Evolutionary conservation across 2,113 vertebrate species (phyloP), one percentile per base, ranked within the genome.

Genomic region (Polypterus bichir): DNA sequence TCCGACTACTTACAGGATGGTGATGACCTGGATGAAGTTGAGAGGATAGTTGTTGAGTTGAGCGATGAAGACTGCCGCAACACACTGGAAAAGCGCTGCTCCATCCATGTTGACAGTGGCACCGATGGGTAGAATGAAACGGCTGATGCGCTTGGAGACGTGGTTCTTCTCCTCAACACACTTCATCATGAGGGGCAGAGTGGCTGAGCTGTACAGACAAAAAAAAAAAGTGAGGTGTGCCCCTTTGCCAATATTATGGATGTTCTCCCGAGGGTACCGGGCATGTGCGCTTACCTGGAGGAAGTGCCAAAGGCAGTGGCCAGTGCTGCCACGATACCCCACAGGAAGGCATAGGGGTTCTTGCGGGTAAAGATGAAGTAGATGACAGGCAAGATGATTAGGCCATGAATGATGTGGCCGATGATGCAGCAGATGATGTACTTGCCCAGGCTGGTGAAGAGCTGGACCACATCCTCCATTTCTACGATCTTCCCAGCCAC

Each of bases 101-200:
- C 92, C 92, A 0, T 95, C 92, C 92, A 95, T 95, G 83, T 94
- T 95, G 61, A 95, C 89, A 0, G 92, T 94, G 7, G 92, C 91
- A 0, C 92, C 92, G 1, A 95, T 95, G 54, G 92, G 92, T 46
- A 94, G 81, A 70, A 95, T 91, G 71, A 95, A 95, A 4, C 91
- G 88, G 73, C 92, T 93, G 78, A 95, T 93, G 59, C 90, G 89
- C 63, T 87, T 93, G 9, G 87, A 80, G 3, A 94, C 77, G 0
- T 91, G 88, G 0, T 92, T 95, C 46, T 82, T 89, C 71, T 94
- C 91, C 76, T 94, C 92, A 47, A 95, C 88, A 0, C 85, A 91
- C 70, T 91, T 92, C 85, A 94, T 95, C 92, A 94, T 93, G 72
- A 92, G 84, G 0, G 89, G 91, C 59, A 95, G 73, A 0, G 92